Evolutionary conservation across 2,888 invertebrate species (phyloP), one percentile per base, ranked within the genome.

Genomic region (Cerastis leucographa): DNA sequence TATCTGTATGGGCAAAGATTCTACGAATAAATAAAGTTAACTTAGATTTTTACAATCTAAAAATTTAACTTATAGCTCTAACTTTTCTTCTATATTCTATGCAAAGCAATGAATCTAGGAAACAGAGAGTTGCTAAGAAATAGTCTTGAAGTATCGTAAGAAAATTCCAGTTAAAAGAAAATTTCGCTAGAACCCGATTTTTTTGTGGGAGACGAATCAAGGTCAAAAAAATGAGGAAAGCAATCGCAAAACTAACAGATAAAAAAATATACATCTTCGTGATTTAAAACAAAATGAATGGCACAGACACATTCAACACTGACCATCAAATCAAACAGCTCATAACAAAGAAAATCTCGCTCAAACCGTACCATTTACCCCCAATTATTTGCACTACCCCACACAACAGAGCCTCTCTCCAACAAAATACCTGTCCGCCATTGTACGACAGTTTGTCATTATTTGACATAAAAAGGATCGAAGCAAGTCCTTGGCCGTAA

Each of bases 401-500:
- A 65, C 70, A 69, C 80, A 82, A 82, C 71, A 59, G 62, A 51
- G 40, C 65, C 59, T 65, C 76, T 62, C 59, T 68, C 80, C 61
- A 51, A 80, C 81, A 66, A 76, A 68, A 77, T 85, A 78, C 86
- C 85, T 85, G 84, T 78, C 68, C 56, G 35, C 80, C 71, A 84
- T 81, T 82, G 80, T 85, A 49, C 40, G 65, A 66, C 67, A 71
- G 74, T 80, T 83, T 83, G 80, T 85, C 85, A 81, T 85, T 85
- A 85, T 81, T 81, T 84, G 81, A 81, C 81, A 77, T 74, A 78
- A 83, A 83, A 84, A 76, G 86, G 86, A 76, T 74, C 73, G 70
- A 74, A 73, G 71, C 77, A 70, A 76, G 72, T 74, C 81, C 78
- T 78, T 85, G 76, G 65, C 65, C 71, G 71, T 84, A 80, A 85